These are phyloP conservation scores for Andricus quercusramuli DNA, from an alignment of 2,888 invertebrate genomes.

Conservation along the genomic window DNA sequence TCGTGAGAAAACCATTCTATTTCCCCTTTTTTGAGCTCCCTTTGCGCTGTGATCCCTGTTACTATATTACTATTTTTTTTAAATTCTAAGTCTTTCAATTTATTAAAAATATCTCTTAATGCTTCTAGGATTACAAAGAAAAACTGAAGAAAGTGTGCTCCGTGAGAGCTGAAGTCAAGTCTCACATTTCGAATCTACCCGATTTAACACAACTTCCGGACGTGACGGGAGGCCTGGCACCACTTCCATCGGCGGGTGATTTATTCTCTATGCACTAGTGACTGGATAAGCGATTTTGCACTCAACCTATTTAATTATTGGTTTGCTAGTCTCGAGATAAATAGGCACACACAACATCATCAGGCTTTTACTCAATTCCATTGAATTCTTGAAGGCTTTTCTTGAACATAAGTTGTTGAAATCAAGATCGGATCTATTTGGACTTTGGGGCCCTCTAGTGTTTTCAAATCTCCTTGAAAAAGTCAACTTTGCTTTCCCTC, in stretches of 20 bases:
- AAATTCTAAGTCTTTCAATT: background rate
- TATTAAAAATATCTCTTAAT: background rate
- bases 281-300: constrained; percentile 1
- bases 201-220: constrained; percentile 95
- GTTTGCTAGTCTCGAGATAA: background rate
- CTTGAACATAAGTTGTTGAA: background rate
- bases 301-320: background rate
- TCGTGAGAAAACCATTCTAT: no score
- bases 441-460: background rate
- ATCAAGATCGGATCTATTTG: background rate
- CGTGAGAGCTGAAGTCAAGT: constrained; percentile 93
- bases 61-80: no score
- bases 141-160: constrained; percentile 92
- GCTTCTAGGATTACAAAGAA: constrained; percentile 93
- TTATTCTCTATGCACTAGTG: constrained; percentile 87
- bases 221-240: constrained; percentile 94
- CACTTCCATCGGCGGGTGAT: constrained; percentile 96
- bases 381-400: background rate
- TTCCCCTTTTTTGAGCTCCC: no score
- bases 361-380: background rate
- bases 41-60: no score
- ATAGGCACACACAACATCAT: background rate
- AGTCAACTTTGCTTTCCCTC: background rate
- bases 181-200: constrained; percentile 95
- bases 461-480: background rate